Conservation (phyloP, 2,113 vertebrate species). For the Rhodinocichla rosea region DNA sequence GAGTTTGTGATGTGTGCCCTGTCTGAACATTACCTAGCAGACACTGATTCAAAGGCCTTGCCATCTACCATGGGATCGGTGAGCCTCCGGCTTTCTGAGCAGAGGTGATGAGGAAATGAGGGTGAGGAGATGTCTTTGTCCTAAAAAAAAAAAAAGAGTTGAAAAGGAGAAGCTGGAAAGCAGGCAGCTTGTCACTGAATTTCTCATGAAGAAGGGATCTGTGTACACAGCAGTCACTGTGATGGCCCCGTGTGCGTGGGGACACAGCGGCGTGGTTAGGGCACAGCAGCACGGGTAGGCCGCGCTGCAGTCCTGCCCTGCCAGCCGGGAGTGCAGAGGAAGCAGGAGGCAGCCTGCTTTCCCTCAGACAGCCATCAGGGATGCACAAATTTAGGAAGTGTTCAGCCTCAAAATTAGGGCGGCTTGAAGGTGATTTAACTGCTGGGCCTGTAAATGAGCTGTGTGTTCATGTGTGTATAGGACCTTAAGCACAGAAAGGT, state of each 20-base stretch:
- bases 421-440: neutral
- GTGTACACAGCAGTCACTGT: neutral
- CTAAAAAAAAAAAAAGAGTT: neutral
- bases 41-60: neutral
- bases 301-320: neutral
- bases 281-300: neutral
- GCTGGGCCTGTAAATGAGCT: neutral
- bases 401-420: neutral
- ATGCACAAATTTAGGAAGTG: neutral
- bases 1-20: neutral
- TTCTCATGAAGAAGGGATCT: neutral
- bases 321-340: neutral
- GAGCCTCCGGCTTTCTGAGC: neutral
- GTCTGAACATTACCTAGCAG: neutral
- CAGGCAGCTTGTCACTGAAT: neutral
- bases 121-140: neutral
- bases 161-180: neutral
- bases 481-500: slow-evolving; percentile 12
- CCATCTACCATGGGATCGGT: neutral
- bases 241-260: neutral
- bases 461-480: neutral
- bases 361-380: neutral
- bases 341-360: neutral
- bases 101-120: neutral
- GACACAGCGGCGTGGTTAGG: neutral